Evolutionary conservation across 2,797 vertebrate species (phyloP), one percentile per base, ranked within the genome.

Genomic region (Capromys pilorides): DNA sequence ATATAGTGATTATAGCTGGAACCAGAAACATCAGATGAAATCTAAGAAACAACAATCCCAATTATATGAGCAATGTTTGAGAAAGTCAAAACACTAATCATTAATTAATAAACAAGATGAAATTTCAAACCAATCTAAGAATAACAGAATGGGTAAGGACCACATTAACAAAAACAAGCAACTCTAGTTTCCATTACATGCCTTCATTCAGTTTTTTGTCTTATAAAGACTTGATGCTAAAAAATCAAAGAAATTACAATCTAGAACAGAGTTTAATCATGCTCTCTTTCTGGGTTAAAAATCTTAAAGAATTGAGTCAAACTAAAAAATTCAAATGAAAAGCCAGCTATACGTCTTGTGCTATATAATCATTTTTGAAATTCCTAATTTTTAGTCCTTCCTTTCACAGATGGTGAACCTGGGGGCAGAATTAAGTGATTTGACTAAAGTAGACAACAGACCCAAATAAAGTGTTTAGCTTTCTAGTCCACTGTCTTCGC

Each of bases 241-340:
- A 83, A 92, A 92, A 93, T 90, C 59, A 87, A 93, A 93, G 73
- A 96, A 95, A 95, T 93, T 94, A 83, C 18, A 73, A 80, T 80
- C 86, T 91, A 79, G 31, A 94, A 93, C 45, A 87, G 90, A 95
- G 51, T 87, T 90, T 75, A 88, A 90, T 4, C 84, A 39, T 94
- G 28, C 54, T 71, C 28, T 94, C 45, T 45, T 93, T 89, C 51
- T 78, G 62, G 67, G 61, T 91, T 67, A 96, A 96, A 96, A 94
- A 96, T 66, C 49, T 71, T 61, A 69, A 96, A 77, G 26, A 95
- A 90, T 0, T 62, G n/a, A 91, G 41, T 86, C 80, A 93, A 88
- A 59, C 66, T 66, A 79, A 87, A 92, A 94, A 85, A 85, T 84
- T 87, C 83, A 95, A 95, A 93, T 79, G n/a, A 86, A 93, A 49